phyloP scores from a whole-genome alignment of 2,797 vertebrate species.

The Chloroceryle amazona region DNA sequence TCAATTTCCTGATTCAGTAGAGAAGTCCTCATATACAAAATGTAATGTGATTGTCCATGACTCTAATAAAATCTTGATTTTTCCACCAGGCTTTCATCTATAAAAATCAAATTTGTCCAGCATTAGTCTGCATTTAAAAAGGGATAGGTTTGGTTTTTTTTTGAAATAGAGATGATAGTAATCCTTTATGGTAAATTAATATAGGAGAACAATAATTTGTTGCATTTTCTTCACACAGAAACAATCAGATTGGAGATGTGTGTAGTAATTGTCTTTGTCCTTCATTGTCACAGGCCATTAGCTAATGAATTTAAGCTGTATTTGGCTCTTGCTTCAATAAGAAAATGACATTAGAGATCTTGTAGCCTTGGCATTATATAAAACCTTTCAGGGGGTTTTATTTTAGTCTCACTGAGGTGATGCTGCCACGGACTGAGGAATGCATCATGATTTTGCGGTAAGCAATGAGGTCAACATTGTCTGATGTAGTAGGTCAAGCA shows the following conservation, averaged over 20 bases:
- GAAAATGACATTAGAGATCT: slow-evolving; percentile 44
- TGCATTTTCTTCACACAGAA: slow-evolving; percentile 47
- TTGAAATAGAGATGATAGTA: slow-evolving; percentile 21
- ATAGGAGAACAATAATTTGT: slow-evolving; percentile 45
- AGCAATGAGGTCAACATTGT: not conserved
- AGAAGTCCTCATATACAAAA: slow-evolving; percentile 27
- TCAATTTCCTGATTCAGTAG: slow-evolving; percentile 48
- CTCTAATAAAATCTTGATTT: slow-evolving; percentile 64
- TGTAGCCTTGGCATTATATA: not conserved
- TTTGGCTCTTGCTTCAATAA: slow-evolving; percentile 34
- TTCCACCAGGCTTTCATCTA: slow-evolving; percentile 30
- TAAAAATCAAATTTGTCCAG: slow-evolving; percentile 71
- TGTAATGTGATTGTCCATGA: slow-evolving; percentile 60
- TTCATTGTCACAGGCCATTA: slow-evolving; percentile 65
- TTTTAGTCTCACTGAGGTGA: slow-evolving; percentile 34
- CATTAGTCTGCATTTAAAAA: slow-evolving; percentile 56
- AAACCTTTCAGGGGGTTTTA: slow-evolving; percentile 50
- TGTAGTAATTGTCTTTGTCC: slow-evolving; percentile 53
- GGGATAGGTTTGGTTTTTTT: not conserved
- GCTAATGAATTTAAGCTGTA: slow-evolving; percentile 64
- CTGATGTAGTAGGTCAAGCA: not conserved
- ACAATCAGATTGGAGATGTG: slow-evolving; percentile 12
- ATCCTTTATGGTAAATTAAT: slow-evolving; percentile 38
- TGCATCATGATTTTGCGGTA: not conserved
- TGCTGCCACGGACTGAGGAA: not conserved